phyloP scores from a whole-genome alignment of 2,888 invertebrate species.

The Drosophila acutilabella region DNA sequence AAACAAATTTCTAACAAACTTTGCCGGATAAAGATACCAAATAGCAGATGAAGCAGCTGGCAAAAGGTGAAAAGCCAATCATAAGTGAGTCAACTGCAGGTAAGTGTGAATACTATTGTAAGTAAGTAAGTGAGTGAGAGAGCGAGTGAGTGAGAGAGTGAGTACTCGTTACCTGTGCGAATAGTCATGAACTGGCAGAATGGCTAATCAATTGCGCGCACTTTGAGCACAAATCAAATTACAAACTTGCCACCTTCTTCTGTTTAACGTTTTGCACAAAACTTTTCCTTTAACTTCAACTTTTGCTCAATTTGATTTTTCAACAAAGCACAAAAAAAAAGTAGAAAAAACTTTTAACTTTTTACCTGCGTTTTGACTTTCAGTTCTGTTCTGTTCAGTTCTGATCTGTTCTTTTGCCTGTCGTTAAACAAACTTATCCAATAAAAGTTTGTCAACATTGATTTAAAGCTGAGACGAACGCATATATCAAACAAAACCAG shows the following conservation, averaged over 20 bases:
- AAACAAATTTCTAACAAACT: constrained; percentile 58
- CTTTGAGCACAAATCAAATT: constrained; percentile 83
- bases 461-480: constrained; percentile 80
- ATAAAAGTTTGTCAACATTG: constrained; percentile 85
- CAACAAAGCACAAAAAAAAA: constrained; percentile 44
- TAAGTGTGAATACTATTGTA: constrained; percentile 35
- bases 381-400: too few species aligned
- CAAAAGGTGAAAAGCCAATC: constrained; percentile 54
- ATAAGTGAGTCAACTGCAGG: constrained; percentile 46
- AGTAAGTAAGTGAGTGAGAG: constrained; percentile 22
- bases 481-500: constrained; percentile 65
- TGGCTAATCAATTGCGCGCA: constrained; percentile 78
- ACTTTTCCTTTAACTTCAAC: constrained; percentile 61
- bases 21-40: constrained; percentile 39
- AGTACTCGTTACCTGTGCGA: constrained; percentile 26
- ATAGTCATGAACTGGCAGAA: constrained; percentile 66
- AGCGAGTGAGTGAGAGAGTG: constrained; percentile 32
- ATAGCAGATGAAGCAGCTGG: constrained; percentile 8
- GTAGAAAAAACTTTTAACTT: constrained; percentile 61
- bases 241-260: constrained; percentile 67
- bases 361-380: constrained; percentile 62
- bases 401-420: constrained; percentile 52
- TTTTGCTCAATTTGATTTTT: constrained; percentile 80
- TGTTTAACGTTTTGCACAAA: constrained; percentile 56
- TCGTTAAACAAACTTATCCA: constrained; percentile 85